Evolutionary conservation across 2,797 vertebrate genomes (phyloP), one percentile per base, ranked within the genome.

Genomic region (Phrynocephalus vlangalii): DNA sequence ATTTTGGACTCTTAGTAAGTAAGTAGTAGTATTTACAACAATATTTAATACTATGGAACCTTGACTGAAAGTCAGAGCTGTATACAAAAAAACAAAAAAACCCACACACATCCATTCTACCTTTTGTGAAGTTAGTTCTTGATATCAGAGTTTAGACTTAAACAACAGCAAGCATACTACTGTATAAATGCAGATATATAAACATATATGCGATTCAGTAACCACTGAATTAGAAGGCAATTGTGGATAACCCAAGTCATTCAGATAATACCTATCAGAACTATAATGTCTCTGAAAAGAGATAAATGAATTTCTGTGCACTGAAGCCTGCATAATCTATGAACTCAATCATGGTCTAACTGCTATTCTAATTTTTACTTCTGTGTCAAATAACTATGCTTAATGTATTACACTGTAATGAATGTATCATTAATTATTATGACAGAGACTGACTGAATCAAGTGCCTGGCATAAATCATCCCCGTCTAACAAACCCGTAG

Each of bases 381-480:
- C 30, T 88, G 66, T 86, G 90, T 89, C 63, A 75, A 67, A 87
- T 10, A 67, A 68, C 86, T 83, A 60, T 22, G 63, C 28, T 68
- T 79, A 44, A 28, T 87, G 83, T 91, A 72, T 72, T 90, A 87
- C 86, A 91, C 77, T 84, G 48, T 1, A 0, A 24, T 75, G 6
- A 85, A 85, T 33, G 44, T 76, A 50, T 88, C 77, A 90, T 18
- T 83, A n/a, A 82, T 92, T 56, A 60, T 70, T 5, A 11, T 1
- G 85, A 80, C 48, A 79, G 73, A 13, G 77, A 5, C 70, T 83
- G 83, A 91, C 79, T 68, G 28, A n/a, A 13, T 67, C 82, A 71
- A 90, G 90, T 85, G n/a, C 67, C 15, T 28, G 85, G 77, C 68
- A 90, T 86, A 91, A 93, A 90, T 18, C 81, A 84, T 11, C 0